Percentiles rank a stretch among this genome's conserved stretches.
phyloP scores from a whole-genome alignment of 2,888 invertebrate genomes.

The Lepidochrysops patricia region DNA sequence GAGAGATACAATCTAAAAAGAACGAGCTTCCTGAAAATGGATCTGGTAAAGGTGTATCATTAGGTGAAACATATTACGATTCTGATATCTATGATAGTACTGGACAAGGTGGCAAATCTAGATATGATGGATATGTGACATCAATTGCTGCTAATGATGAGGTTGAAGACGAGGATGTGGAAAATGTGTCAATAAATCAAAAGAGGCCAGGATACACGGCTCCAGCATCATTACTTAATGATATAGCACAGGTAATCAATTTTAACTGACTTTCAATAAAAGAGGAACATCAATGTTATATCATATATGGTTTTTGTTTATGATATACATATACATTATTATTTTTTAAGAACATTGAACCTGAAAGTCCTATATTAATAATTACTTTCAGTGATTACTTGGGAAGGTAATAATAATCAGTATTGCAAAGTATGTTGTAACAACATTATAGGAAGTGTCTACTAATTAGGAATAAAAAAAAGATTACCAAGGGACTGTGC shows the following conservation, averaged over 20 bases:
- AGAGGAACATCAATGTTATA: too few species aligned
- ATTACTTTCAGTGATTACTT: too few species aligned
- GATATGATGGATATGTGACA: constrained; percentile 95
- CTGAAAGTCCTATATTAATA: too few species aligned
- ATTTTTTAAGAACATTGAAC: too few species aligned
- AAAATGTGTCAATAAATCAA: constrained; percentile 80
- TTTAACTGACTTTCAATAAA: too few species aligned
- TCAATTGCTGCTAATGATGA: constrained; percentile 98
- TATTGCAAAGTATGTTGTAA: too few species aligned
- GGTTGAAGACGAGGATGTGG: constrained; percentile 94
- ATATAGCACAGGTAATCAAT: constrained; percentile 85
- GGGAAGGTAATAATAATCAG: too few species aligned
- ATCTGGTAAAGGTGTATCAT: constrained; percentile 84
- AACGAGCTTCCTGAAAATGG: constrained; percentile 81
- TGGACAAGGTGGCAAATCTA: constrained; percentile 77
- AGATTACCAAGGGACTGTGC: too few species aligned
- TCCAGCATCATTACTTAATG: constrained; percentile 90
- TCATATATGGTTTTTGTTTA: too few species aligned
- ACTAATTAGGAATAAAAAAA: too few species aligned
- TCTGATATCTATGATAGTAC: constrained; percentile 92
- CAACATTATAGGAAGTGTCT: too few species aligned
- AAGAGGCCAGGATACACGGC: constrained; percentile 88
- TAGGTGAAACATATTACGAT: constrained; percentile 93
- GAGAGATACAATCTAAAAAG: constrained; percentile 91
- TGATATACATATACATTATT: too few species aligned